phyloP scores from a whole-genome alignment of 2,797 vertebrate species.

The Micropoecilia bifurca region DNA sequence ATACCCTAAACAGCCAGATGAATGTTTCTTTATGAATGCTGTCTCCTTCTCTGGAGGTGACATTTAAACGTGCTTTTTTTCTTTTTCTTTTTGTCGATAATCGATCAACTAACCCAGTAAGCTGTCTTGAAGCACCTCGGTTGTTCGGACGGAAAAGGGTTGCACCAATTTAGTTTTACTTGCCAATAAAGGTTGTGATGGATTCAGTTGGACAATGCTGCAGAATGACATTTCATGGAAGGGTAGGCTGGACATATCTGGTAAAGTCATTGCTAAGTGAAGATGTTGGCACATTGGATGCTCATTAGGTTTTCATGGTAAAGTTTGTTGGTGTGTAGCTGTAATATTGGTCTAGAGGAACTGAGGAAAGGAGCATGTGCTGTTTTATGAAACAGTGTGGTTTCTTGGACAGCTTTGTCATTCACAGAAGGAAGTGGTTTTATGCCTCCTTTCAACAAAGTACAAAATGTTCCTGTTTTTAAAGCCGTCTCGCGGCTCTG shows the following conservation, averaged over 20 bases:
- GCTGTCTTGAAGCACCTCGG: slow-evolving; percentile 27
- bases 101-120: slow-evolving; percentile 63
- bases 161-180: slow-evolving; percentile 31
- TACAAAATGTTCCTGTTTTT: slow-evolving; percentile 54
- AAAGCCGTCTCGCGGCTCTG: slow-evolving; percentile 10
- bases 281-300: neutral
- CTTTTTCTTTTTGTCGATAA: slow-evolving; percentile 5
- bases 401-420: slow-evolving; percentile 63
- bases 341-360: slow-evolving; percentile 22
- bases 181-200: slow-evolving; percentile 22
- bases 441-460: slow-evolving; percentile 30
- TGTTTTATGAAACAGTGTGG: slow-evolving; percentile 56
- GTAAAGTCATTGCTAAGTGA: neutral
- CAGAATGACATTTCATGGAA: slow-evolving; percentile 51
- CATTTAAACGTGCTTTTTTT: slow-evolving; percentile 53
- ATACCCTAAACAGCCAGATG: slow-evolving; percentile 23
- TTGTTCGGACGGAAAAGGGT: slow-evolving; percentile 42
- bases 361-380: slow-evolving; percentile 21
- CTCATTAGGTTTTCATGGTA: neutral
- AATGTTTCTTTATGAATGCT: slow-evolving; percentile 23
- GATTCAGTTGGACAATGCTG: slow-evolving; percentile 28
- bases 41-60: slow-evolving; percentile 37
- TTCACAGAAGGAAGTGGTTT: slow-evolving; percentile 68
- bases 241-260: slow-evolving; percentile 9
- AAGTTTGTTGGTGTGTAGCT: slow-evolving; percentile 30